Base-by-base conservation (phyloP, 2,113 vertebrate species). In the Oryzias javanicus region DNA sequence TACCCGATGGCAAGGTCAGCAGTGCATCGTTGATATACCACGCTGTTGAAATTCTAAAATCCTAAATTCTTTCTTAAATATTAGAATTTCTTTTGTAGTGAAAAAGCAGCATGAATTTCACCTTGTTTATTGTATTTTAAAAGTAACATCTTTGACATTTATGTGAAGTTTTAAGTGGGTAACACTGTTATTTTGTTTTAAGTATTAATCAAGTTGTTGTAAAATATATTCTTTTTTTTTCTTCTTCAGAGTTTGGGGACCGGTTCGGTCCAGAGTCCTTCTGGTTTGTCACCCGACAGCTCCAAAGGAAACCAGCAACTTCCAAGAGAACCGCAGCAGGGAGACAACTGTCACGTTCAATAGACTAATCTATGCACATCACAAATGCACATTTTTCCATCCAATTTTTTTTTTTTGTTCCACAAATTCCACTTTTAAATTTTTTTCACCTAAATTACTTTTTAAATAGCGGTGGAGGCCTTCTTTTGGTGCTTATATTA, bases 291-390 rank as follows among this genome's bases (percentile, higher is more conserved):
- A 22, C 5, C 71, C 16, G 89, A 91, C 64, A 49, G 69, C 60
- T 50, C 63, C 29, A 55, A 4, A 55, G 79, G 70, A 19, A 74
- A 91, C 29, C 68, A 59, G 45, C 70, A 62, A 15, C 25, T 53
- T 45, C 22, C 54, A 27, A 19, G 14, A 48, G 62, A 45, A 17
- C 66, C 48, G 53, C 35, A 72, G n/a, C 80, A 82, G 59, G 86
- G 72, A 6, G 92, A 94, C 55, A 91, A 94, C 58, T 97, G 94
- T 46, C 91, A 89, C 0, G 90, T 97, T 62, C 95, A 97, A 79
- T 98, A 86, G 74, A 77, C 63, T 4, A 29, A 6, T 1, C 6
- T 17, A 47, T 48, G 42, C 42, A 66, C 47, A 22, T 35, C 35
- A 13, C 10, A 35, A 35, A 35, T 40, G 49, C 22, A 20, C 4